Percentiles rank a stretch among this genome's conserved stretches.
Evolutionary conservation across 2,797 vertebrate species (phyloP).

Genomic region (Sebastes matsubarae): DNA sequence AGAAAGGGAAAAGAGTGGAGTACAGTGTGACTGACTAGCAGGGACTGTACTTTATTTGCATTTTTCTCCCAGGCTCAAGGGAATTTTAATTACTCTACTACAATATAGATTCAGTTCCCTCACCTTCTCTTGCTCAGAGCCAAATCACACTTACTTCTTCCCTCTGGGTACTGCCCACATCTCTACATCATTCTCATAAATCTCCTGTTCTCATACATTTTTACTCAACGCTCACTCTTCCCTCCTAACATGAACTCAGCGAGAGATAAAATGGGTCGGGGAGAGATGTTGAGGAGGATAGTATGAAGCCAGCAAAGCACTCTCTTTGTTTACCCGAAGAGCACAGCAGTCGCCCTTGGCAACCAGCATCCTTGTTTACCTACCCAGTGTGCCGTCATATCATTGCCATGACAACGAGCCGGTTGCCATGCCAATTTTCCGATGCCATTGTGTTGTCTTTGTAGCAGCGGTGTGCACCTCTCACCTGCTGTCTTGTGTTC

Average conservation of each 20-base stretch:
- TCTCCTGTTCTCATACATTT: slow-evolving; percentile 20
- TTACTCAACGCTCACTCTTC: slow-evolving; percentile 5
- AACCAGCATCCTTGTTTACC: slow-evolving; percentile 86
- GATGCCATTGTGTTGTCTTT: slow-evolving; percentile 78
- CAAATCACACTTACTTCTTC: slow-evolving; percentile 33
- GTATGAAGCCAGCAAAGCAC: slow-evolving; percentile 30
- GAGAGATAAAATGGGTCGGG: background rate
- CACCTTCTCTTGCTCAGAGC: slow-evolving; percentile 32
- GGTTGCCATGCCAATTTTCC: slow-evolving; percentile 87
- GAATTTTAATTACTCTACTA: slow-evolving; percentile 62
- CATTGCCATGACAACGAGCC: slow-evolving; percentile 86
- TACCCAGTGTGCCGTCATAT: slow-evolving; percentile 85
- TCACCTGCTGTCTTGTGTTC: slow-evolving; percentile 55
- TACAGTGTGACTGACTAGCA: slow-evolving; percentile 45
- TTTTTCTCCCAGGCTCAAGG: slow-evolving; percentile 63
- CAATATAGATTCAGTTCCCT: slow-evolving; percentile 54
- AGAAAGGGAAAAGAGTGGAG: slow-evolving; percentile 11
- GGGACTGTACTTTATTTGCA: slow-evolving; percentile 63
- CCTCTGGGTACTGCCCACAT: slow-evolving; percentile 6
- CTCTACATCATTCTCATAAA: slow-evolving; percentile 17
- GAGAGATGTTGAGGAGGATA: slow-evolving; percentile 3
- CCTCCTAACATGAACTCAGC: background rate
- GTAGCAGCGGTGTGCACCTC: slow-evolving; percentile 70
- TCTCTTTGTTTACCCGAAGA: slow-evolving; percentile 78
- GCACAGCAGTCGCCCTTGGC: slow-evolving; percentile 77